Evolutionary conservation across 2,888 invertebrate genomes (phyloP), one percentile per base, ranked within the genome.

Genomic region (Amiota communis): DNA sequence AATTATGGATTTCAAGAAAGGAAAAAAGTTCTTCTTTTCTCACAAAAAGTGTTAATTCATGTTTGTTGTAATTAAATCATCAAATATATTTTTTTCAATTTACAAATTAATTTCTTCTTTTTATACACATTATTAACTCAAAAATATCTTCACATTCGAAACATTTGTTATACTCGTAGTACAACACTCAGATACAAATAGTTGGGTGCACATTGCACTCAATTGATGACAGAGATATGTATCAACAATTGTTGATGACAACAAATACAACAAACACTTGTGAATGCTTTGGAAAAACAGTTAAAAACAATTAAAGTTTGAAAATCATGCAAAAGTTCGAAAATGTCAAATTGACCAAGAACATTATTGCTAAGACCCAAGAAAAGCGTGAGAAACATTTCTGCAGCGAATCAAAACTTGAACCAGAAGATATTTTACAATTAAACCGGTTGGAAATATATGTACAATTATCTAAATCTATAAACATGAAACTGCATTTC

Each of bases 311-410:
- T 86, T 86, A 87, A 84, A 79, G 81, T 81, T 84, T 81, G 75
- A 80, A 79, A 88, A 89, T 88, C 88, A 89, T 88, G 88, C 89
- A 88, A 89, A 89, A 87, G 88, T 89, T 88, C 89, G 88, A 84
- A 86, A 85, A 87, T 88, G 88, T 89, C 89, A 89, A 86, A 85
- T 83, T 88, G 82, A 80, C 82, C 84, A 80, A 47, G 67, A 51
- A 15, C 67, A 68, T 65, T 49, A 68, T 65, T 49, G 36, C 36
- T 63, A 17, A 65, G 65, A 2, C 49, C 8, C 76, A 74, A 9
- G 65, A 48, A 79, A 83, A 88, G 88, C 89, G 88, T 89, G 88
- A 88, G 89, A 88, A 89, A 86, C 82, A 80, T 83, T 83, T 86
- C 78, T 85, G 80, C 81, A 81, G 77, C 83, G 80, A 84, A 83